Conservation (phyloP, 2,113 vertebrate genomes). For the Lepus europaeus region DNA sequence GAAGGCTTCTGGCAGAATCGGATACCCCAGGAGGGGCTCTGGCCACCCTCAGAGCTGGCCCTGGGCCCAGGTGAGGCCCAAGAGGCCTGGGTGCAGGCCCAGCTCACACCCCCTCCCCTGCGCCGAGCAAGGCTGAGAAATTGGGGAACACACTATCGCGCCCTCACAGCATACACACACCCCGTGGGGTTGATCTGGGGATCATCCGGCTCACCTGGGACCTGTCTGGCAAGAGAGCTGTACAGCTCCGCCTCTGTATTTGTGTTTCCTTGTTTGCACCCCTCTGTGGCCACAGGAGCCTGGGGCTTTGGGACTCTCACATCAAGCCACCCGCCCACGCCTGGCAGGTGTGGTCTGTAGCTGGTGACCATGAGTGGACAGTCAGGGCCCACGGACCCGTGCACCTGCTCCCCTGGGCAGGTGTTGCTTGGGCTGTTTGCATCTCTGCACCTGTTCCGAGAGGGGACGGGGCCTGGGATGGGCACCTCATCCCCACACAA, state of each 20-base stretch:
- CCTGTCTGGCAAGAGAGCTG: background rate
- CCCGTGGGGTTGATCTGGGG: no score
- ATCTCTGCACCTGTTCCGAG: no score
- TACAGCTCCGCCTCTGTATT: rapidly evolving
- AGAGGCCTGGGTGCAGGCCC: background rate
- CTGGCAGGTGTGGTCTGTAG: background rate
- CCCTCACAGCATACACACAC: no score
- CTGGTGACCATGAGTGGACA: background rate
- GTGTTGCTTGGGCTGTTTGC: background rate
- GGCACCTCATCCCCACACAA: background rate
- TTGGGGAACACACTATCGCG: rapidly evolving
- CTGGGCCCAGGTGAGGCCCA: background rate
- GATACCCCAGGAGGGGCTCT: background rate
- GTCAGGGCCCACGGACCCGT: background rate
- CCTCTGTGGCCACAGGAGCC: background rate
- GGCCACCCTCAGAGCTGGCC: background rate
- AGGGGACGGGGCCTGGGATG: background rate
- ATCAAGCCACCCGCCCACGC: no score
- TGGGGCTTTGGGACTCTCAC: background rate
- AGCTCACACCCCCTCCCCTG: background rate
- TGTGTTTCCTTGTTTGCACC: background rate
- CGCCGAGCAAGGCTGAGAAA: background rate
- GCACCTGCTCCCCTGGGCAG: rapidly evolving
- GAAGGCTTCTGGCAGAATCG: background rate
- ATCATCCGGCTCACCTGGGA: background rate